Conservation (phyloP, 2,797 vertebrate species). For the Catostomus latipinnis region DNA sequence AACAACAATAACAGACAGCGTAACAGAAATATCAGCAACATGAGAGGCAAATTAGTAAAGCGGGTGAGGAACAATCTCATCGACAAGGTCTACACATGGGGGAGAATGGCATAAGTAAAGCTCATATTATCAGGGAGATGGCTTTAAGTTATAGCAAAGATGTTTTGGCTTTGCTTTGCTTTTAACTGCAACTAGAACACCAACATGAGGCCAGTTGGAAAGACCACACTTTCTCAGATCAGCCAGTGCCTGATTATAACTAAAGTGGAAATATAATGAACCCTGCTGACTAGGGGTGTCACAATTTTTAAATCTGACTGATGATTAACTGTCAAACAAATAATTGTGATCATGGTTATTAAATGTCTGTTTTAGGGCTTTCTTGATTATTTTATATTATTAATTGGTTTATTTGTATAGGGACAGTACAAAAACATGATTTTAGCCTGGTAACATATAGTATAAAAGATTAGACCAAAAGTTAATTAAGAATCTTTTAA, state of each 20-base stretch:
- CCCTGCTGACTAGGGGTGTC: too few relatives aligned
- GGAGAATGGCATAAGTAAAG: background rate
- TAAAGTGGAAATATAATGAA: background rate
- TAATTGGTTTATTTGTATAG: too few relatives aligned
- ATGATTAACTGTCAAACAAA: too few relatives aligned
- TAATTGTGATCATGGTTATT: too few relatives aligned
- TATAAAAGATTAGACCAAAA: too few relatives aligned
- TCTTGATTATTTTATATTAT: too few relatives aligned
- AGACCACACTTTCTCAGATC: background rate
- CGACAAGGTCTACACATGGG: background rate
- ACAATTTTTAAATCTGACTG: too few relatives aligned
- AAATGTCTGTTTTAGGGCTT: too few relatives aligned
- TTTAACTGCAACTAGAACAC: background rate
- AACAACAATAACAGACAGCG: conserved; percentile 35
- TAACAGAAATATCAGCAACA: conserved; percentile 44
- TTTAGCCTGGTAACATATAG: too few relatives aligned
- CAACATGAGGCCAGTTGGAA: background rate
- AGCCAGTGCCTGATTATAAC: background rate
- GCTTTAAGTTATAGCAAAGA: too few relatives aligned
- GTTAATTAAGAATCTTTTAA: too few relatives aligned
- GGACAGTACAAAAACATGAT: too few relatives aligned
- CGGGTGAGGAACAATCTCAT: conserved; percentile 3
- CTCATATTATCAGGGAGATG: background rate
- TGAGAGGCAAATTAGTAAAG: conserved; percentile 30
- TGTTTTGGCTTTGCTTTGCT: background rate